phyloP scores from a whole-genome alignment of 2,888 invertebrate genomes.

The Parthenolecanium corni region DNA sequence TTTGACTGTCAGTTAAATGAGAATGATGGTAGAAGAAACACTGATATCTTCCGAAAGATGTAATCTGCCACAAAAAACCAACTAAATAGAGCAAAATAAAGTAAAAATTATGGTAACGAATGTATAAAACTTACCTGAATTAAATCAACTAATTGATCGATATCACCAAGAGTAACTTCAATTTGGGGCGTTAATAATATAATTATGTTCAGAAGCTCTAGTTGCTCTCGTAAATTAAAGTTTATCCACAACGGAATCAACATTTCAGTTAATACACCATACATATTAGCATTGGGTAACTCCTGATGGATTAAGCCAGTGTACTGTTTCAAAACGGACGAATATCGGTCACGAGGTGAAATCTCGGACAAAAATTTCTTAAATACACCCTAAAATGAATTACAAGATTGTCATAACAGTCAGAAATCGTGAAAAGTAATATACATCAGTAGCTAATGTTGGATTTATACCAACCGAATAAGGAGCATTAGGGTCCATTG shows the following conservation, averaged over 20 bases:
- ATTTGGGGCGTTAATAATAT: conserved; percentile 12
- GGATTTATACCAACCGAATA: not conserved
- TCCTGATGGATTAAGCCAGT: conserved; percentile 11
- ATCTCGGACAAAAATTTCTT: conserved; percentile 3
- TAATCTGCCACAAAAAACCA: not conserved
- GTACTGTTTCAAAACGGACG: conserved; percentile 13
- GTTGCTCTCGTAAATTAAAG: conserved; percentile 18
- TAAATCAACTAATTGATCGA: conserved; percentile 16
- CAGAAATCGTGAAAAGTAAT: not conserved
- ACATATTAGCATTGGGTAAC: conserved; percentile 12
- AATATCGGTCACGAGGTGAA: conserved; percentile 2
- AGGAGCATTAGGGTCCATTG: conserved; percentile 8
- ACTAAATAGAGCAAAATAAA: not conserved
- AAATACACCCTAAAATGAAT: conserved; percentile 2
- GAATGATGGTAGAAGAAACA: conserved; percentile 25
- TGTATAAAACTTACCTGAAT: not conserved
- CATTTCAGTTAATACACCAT: conserved; percentile 5
- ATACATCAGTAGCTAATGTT: no score
- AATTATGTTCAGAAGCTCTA: conserved; percentile 7
- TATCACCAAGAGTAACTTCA: conserved; percentile 7
- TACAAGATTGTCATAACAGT: not conserved
- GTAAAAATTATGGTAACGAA: not conserved
- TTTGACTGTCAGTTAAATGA: conserved; percentile 12
- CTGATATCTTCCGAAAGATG: conserved; percentile 19
- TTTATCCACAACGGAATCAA: conserved; percentile 16